Base-by-base conservation (phyloP, 1,140 invertebrate species). In the Halictus rubicundus region DNA sequence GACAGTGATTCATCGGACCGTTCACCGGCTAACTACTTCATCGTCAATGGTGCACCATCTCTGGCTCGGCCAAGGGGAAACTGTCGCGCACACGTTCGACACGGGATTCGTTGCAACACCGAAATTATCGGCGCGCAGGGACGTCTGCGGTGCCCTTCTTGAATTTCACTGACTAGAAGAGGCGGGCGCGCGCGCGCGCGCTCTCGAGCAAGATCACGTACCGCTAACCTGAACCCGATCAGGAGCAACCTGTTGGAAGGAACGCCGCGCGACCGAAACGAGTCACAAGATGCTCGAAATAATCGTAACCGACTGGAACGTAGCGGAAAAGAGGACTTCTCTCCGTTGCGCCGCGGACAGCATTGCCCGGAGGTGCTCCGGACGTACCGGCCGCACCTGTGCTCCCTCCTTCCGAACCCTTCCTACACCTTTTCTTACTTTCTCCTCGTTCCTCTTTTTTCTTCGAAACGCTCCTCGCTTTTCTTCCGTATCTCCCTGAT, bases 371-470 rank as follows among this genome's bases (percentile, higher is more conserved):
- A 72, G 66, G 69, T 46, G 78, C 74, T 61, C 68, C 52, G 72
- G 65, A 74, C 71, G 74, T 76, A 77, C 42, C 63, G 74, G 78
- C 88, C 88, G 83, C 88, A 88, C 88, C 88, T 88, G 87, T 80
- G 61, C 60, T 84, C 84, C 84, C 86, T 76, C 86, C 78, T 76
- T 81, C 78, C 60, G 54, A 73, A 16, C 77, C 80, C 69, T 75
- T 63, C 82, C 82, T 75, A 64, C 60, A 57, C 68, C 52, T 64
- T 85, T 66, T 61, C 57, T 61, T 37, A 46, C 60, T 64, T 78
- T 78, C 57, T 65, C 57, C 61, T 72, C 65, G 27, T 77, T 65
- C 14, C 49, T 39, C 12, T 16, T 42, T 12, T 21, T 52, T 52
- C 49, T 16, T 52, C 49, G 16, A 21, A 52, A 16, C 16, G 16